Evolutionary conservation across 2,113 vertebrate species (phyloP).

Genomic region (Struthidea cinerea): DNA sequence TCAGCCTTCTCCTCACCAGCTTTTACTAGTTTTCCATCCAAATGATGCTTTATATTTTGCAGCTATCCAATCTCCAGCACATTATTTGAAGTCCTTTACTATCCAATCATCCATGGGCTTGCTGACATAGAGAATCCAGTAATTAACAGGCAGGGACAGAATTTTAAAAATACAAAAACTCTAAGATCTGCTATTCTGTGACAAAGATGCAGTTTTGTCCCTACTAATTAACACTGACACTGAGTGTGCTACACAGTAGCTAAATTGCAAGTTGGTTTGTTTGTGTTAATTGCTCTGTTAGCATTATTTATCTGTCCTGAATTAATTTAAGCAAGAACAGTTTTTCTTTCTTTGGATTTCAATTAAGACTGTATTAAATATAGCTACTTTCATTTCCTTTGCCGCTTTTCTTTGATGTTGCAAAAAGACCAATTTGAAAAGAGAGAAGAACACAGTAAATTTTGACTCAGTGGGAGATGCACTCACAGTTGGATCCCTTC

Average conservation of each 20-base stretch:
- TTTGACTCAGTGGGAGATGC: constrained; percentile 41
- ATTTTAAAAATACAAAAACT: not conserved
- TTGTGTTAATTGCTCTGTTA: constrained; percentile 47
- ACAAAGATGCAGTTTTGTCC: constrained; percentile 28
- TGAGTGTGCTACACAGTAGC: not conserved
- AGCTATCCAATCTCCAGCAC: not conserved
- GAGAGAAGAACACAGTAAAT: constrained; percentile 43
- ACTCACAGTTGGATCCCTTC: constrained; percentile 26
- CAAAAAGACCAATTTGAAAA: constrained; percentile 60
- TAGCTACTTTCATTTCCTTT: constrained; percentile 39
- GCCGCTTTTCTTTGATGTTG: constrained; percentile 36
- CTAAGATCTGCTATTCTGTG: not conserved
- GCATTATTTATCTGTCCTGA: constrained; percentile 35
- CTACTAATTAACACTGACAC: constrained; percentile 52
- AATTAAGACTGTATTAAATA: constrained; percentile 47
- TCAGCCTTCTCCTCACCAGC: not conserved
- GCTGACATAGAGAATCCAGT: not conserved
- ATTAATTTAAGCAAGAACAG: constrained; percentile 39
- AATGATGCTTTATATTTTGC: not conserved
- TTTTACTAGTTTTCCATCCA: not conserved
- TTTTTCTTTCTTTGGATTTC: constrained; percentile 41
- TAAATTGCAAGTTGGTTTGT: constrained; percentile 55
- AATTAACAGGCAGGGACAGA: not conserved
- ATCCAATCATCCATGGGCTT: not conserved
- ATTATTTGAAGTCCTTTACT: not conserved